phyloP scores from a whole-genome alignment of 23 tunicate genomes.

The Trididemnum clinides region DNA sequence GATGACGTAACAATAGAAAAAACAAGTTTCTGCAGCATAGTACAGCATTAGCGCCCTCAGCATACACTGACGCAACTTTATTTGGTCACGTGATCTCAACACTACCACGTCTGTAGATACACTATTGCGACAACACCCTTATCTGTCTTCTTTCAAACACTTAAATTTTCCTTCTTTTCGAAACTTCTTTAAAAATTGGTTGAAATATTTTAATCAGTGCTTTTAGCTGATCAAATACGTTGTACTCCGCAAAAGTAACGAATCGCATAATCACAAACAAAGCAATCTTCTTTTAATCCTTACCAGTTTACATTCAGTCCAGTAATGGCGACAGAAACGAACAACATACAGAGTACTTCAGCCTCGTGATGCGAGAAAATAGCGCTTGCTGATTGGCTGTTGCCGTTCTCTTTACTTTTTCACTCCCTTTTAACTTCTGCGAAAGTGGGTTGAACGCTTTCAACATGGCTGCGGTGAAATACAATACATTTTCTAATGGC shows the following conservation, averaged over 20 bases:
- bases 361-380: constrained; percentile 20
- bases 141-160: not conserved
- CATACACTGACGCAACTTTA: not conserved
- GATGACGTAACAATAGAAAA: no score
- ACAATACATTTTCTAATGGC: not conserved
- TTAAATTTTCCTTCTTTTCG: no score
- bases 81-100: constrained; percentile 16
- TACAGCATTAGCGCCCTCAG: constrained; percentile 14
- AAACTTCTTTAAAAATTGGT: no score
- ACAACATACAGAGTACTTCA: not conserved
- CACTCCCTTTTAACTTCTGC: no score
- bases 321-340: constrained; percentile 23
- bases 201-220: no score
- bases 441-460: no score
- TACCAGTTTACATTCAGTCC: not conserved
- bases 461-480: no score
- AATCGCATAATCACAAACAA: no score
- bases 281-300: no score
- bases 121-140: not conserved
- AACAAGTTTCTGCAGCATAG: no score
- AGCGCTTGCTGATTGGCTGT: constrained; percentile 4
- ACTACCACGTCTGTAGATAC: not conserved
- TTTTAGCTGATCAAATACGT: no score
- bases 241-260: no score
- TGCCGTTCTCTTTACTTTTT: constrained; percentile 2